A percentile compares a stretch with the other conserved stretches of the same genome.
Evolutionary conservation across 2,113 vertebrate species (phyloP).

Genomic region (Ia io): DNA sequence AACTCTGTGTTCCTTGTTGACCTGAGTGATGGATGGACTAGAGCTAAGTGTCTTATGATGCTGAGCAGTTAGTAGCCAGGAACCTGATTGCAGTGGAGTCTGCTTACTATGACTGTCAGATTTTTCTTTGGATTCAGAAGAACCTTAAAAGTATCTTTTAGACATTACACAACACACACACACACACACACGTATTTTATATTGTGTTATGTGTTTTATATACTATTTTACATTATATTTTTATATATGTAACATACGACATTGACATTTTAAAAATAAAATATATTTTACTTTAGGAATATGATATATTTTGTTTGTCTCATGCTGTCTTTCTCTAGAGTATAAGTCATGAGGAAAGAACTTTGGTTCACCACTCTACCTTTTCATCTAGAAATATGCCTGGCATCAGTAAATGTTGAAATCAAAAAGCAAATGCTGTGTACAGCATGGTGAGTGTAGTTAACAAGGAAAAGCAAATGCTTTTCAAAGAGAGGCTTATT

Average conservation of each 20-base stretch:
- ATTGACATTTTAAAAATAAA: slow-evolving; percentile 14
- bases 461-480: background rate
- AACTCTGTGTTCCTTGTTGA: background rate
- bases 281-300: background rate
- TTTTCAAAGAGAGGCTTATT: background rate
- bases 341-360: background rate
- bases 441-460: background rate
- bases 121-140: slow-evolving; percentile 17
- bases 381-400: background rate
- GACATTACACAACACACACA: background rate
- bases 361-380: background rate
- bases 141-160: background rate
- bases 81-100: background rate
- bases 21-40: slow-evolving; percentile 16
- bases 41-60: slow-evolving; percentile 20
- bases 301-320: background rate
- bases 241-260: background rate
- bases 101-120: slow-evolving; percentile 28
- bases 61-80: slow-evolving; percentile 2
- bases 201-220: background rate
- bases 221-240: background rate
- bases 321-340: background rate
- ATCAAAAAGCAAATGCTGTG: background rate
- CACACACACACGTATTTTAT: background rate
- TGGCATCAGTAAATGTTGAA: background rate